phyloP scores from a whole-genome alignment of 2,113 vertebrate genomes.

The Cyprinodon variegatus region DNA sequence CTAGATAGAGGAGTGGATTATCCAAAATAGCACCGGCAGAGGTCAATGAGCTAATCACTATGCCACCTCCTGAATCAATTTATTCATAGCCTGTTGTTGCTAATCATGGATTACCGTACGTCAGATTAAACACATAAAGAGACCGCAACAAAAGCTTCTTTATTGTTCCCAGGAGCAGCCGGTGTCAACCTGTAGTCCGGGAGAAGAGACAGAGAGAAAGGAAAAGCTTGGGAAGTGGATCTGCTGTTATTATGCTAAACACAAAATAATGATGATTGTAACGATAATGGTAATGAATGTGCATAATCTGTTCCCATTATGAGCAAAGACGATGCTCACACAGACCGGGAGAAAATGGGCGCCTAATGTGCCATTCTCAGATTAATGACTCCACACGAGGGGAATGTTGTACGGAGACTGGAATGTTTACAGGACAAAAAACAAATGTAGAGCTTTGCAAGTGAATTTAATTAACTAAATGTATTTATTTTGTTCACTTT shows the following conservation, averaged over 20 bases:
- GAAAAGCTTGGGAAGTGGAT: conserved; percentile 31
- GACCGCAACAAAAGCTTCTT: conserved; percentile 11
- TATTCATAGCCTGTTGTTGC: conserved; percentile 14
- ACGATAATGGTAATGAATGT: conserved; percentile 77
- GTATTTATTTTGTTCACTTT: background rate
- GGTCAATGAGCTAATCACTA: background rate
- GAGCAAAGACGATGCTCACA: conserved; percentile 47
- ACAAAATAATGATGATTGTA: conserved; percentile 63
- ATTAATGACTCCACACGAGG: conserved; percentile 52
- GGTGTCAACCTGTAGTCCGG: conserved; percentile 7
- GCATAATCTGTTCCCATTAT: conserved; percentile 74
- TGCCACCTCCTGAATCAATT: conserved; percentile 2
- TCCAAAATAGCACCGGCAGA: background rate
- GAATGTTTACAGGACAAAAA: conserved; percentile 38
- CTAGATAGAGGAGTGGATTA: background rate
- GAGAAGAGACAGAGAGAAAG: conserved; percentile 21
- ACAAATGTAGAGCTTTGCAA: background rate
- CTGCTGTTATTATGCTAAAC: conserved; percentile 59
- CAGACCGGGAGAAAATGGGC: conserved; percentile 53
- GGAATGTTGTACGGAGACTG: conserved; percentile 34
- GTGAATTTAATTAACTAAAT: background rate
- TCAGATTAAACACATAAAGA: conserved; percentile 32
- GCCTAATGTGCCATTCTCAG: conserved; percentile 64
- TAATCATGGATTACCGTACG: background rate
- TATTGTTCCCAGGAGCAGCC: background rate